phyloP scores from a whole-genome alignment of 1,140 invertebrate genomes.

The Apolygus lucorum region DNA sequence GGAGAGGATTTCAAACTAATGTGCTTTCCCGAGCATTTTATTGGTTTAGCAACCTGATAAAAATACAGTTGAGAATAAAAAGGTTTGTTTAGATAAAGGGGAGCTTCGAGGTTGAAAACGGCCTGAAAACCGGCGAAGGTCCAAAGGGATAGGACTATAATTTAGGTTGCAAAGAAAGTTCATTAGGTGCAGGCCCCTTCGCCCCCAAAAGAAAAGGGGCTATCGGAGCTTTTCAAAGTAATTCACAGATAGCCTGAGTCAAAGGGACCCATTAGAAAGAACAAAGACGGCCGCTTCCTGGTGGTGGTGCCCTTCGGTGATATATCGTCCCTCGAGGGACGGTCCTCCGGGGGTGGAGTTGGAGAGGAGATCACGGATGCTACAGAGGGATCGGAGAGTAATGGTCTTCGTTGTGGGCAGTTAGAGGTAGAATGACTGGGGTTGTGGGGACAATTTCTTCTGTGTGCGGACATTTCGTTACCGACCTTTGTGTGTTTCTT shows the following conservation, averaged over 20 bases:
- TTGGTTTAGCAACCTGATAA: not conserved
- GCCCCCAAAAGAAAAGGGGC: not conserved
- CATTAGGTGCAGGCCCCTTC: not conserved
- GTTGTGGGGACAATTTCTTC: not conserved
- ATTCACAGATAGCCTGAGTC: constrained; percentile 3
- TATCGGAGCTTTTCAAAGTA: constrained; percentile 1
- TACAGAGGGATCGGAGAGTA: not conserved
- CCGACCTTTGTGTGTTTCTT: not conserved
- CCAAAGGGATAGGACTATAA: not conserved
- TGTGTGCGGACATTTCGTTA: not conserved
- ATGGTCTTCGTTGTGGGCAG: not conserved
- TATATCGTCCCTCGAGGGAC: constrained; percentile 2
- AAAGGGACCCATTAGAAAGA: not conserved
- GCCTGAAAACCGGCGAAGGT: not conserved
- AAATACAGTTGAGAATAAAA: constrained; percentile 4
- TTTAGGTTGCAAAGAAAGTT: constrained; percentile 16
- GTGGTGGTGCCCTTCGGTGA: not conserved
- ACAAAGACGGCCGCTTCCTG: constrained; percentile 13
- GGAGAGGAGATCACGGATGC: not conserved
- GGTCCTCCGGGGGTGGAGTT: not conserved
- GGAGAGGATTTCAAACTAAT: not conserved
- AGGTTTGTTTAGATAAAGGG: constrained; percentile 12
- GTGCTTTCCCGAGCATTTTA: not conserved
- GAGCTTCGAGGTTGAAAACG: not conserved
- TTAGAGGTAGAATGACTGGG: not conserved